phyloP scores from a whole-genome alignment of 2,888 invertebrate genomes.

The Pterobdella sp. region DNA sequence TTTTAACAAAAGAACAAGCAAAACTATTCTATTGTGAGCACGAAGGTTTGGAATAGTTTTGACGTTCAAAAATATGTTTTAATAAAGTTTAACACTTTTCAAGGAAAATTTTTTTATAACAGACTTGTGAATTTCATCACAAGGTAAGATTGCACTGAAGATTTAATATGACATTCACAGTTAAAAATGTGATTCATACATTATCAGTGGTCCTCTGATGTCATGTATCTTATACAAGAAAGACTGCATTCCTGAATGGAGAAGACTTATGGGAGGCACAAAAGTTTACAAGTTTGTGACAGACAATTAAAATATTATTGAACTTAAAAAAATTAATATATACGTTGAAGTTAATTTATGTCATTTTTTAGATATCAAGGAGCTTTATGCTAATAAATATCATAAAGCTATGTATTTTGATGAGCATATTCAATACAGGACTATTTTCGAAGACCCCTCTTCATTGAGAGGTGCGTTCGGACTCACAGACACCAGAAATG shows the following conservation, averaged over 20 bases:
- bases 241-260: slow-evolving; percentile 72
- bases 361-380: too few species aligned
- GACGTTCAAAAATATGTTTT: neutral
- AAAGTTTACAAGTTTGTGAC: slow-evolving; percentile 57
- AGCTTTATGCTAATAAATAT: too few species aligned
- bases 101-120: slow-evolving; percentile 48
- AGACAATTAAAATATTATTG: neutral
- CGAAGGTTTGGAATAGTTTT: slow-evolving; percentile 46
- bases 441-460: slow-evolving; percentile 68
- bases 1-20: slow-evolving; percentile 60
- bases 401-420: too few species aligned
- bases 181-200: neutral
- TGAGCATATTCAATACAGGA: slow-evolving; percentile 57
- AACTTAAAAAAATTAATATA: too few species aligned
- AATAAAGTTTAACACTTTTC: slow-evolving; percentile 28
- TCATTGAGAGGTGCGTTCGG: slow-evolving; percentile 76
- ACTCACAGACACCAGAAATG: slow-evolving; percentile 86
- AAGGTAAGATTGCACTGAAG: slow-evolving; percentile 38
- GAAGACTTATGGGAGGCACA: slow-evolving; percentile 78
- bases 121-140: slow-evolving; percentile 49
- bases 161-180: neutral
- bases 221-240: slow-evolving; percentile 68
- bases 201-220: slow-evolving; percentile 69
- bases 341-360: too few species aligned
- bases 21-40: slow-evolving; percentile 75